Evolutionary conservation across 1,140 invertebrate species (phyloP).

Genomic region (Cheumatopsyche charites): DNA sequence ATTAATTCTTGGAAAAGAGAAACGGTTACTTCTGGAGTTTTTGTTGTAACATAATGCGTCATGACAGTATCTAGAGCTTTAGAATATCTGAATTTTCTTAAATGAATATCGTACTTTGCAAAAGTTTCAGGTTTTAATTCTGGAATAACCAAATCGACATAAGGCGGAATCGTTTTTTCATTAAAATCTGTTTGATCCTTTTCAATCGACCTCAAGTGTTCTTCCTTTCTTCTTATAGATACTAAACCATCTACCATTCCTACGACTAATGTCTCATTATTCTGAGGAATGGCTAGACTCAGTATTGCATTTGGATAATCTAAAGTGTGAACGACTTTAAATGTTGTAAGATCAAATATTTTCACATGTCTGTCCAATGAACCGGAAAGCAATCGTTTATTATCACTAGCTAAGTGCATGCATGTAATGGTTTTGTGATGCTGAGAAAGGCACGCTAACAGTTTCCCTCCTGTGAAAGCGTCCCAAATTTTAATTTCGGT

Average conservation of each 20-base stretch:
- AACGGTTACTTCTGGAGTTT: constrained; percentile 78
- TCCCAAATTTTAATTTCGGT: constrained; percentile 95
- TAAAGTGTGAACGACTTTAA: constrained; percentile 86
- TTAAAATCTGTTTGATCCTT: constrained; percentile 50
- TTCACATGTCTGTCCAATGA: constrained; percentile 94
- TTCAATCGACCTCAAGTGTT: constrained; percentile 58
- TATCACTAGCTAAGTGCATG: constrained; percentile 77
- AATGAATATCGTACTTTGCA: constrained; percentile 69
- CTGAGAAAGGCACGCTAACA: constrained; percentile 79
- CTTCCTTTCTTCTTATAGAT: constrained; percentile 80
- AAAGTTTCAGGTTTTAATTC: constrained; percentile 59
- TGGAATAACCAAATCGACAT: constrained; percentile 63
- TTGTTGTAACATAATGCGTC: constrained; percentile 63
- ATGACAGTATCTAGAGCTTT: constrained; percentile 81
- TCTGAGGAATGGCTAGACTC: constrained; percentile 79
- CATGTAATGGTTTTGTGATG: constrained; percentile 95
- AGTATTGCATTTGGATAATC: constrained; percentile 90
- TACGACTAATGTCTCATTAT: constrained; percentile 84
- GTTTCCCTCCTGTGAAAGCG: constrained; percentile 80
- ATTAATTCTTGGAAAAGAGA: constrained; percentile 84
- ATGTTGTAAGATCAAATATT: constrained; percentile 87
- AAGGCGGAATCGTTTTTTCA: constrained; percentile 59
- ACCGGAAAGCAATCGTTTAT: constrained; percentile 82
- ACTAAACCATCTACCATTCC: constrained; percentile 94
- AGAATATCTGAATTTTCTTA: constrained; percentile 82